These are phyloP conservation scores for Stenchaetothrips biformis DNA, from an alignment of 2,888 invertebrate species.

Conservation along the genomic window DNA sequence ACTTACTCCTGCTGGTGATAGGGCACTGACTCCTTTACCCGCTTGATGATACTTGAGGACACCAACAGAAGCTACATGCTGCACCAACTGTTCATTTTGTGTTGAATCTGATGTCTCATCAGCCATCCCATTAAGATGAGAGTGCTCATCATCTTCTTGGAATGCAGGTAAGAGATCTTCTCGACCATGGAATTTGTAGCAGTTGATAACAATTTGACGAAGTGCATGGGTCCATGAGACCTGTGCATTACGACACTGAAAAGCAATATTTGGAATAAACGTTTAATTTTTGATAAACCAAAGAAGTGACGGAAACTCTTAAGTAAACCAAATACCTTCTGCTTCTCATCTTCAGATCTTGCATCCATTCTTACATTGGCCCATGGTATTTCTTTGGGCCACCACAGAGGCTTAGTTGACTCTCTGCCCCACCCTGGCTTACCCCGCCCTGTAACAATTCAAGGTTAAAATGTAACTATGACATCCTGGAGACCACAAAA, in stretches of 20 bases:
- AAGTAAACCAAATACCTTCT: conserved; percentile 59
- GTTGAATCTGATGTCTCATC: conserved; percentile 52
- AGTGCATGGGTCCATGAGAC: conserved; percentile 98
- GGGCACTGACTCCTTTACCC: conserved; percentile 13
- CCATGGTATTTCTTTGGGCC: conserved; percentile 97
- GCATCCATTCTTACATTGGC: conserved; percentile 98
- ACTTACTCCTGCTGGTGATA: conserved; percentile 18
- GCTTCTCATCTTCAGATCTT: conserved; percentile 91
- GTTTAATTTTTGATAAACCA: not conserved
- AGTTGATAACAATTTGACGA: conserved; percentile 93
- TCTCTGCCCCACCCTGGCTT: conserved; percentile 98
- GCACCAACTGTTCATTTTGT: conserved; percentile 42
- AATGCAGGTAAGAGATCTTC: conserved; percentile 93
- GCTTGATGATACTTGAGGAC: conserved; percentile 47
- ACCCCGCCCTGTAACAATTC: conserved; percentile 59
- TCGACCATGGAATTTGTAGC: conserved; percentile 95
- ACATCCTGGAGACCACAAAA: not conserved
- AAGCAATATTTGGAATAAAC: not conserved
- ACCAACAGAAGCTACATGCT: conserved; percentile 46
- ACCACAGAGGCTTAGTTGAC: conserved; percentile 94
- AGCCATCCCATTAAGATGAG: conserved; percentile 54
- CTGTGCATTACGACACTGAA: conserved; percentile 50
- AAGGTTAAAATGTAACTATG: not conserved
- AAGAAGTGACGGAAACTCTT: not conserved
- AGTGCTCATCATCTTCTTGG: conserved; percentile 75